Percentiles rank a stretch among this genome's conserved stretches.
Conservation (phyloP, 2,888 invertebrate species). For the Agriopis leucophaearia region DNA sequence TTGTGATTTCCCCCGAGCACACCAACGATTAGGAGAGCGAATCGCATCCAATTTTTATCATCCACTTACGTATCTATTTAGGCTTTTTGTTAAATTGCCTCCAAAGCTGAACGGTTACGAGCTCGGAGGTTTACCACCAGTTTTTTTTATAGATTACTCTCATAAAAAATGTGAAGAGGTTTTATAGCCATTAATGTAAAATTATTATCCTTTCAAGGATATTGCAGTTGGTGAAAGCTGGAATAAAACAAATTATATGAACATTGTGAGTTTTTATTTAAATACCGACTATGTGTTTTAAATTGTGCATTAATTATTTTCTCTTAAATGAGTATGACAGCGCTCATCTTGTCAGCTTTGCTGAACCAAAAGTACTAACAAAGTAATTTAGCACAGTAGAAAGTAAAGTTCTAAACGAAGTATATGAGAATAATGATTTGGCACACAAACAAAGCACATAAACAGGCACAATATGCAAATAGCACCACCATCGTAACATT, state of each 20-base stretch:
- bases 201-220: slow-evolving; percentile 20
- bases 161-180: slow-evolving; percentile 32
- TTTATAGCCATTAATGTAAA: slow-evolving; percentile 34
- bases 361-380: no score
- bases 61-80: slow-evolving; percentile 66
- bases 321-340: not conserved
- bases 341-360: no score
- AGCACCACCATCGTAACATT: slow-evolving; percentile 10
- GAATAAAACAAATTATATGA: not conserved
- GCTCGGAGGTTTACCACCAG: slow-evolving; percentile 47
- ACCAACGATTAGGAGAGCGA: slow-evolving; percentile 67
- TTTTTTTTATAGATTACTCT: slow-evolving; percentile 45
- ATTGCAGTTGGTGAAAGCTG: slow-evolving; percentile 13
- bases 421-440: slow-evolving; percentile 1
- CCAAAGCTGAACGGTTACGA: slow-evolving; percentile 51
- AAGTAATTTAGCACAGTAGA: not conserved
- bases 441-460: slow-evolving; percentile 15
- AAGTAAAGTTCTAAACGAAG: not conserved
- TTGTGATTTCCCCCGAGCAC: slow-evolving; percentile 75
- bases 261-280: not conserved
- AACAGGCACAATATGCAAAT: slow-evolving; percentile 17
- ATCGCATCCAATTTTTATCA: slow-evolving; percentile 79
- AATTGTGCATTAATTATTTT: not conserved
- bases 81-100: slow-evolving; percentile 67
- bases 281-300: not conserved